Evolutionary conservation across 2,113 vertebrate species (phyloP).

Genomic region (Phocoena sinus): DNA sequence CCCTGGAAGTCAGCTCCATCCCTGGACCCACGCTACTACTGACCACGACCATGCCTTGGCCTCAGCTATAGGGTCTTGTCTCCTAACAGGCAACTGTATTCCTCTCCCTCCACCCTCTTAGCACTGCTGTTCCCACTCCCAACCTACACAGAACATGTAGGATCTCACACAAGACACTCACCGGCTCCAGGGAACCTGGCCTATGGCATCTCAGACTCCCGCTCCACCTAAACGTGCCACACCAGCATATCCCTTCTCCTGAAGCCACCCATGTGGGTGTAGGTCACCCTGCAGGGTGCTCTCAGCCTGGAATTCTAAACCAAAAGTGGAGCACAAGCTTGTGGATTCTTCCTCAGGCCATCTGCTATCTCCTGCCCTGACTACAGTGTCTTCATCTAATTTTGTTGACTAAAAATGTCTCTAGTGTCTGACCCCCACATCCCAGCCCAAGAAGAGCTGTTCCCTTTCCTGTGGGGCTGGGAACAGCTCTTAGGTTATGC

Average conservation of each 20-base stretch:
- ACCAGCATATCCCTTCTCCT: background rate
- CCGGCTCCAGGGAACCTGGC: background rate
- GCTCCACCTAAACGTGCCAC: background rate
- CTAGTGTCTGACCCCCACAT: background rate
- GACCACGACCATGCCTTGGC: background rate
- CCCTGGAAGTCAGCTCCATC: background rate
- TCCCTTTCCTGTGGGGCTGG: background rate
- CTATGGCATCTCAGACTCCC: background rate
- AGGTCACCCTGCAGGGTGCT: background rate
- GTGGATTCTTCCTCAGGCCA: background rate
- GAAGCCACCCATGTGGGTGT: background rate
- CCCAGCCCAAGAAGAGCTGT: background rate
- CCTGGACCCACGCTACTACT: rapidly evolving
- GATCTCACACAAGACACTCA: background rate
- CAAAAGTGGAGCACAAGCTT: background rate
- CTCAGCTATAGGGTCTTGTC: background rate
- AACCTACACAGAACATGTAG: background rate
- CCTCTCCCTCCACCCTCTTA: background rate
- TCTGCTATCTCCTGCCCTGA: background rate
- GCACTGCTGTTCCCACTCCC: background rate
- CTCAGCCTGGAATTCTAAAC: background rate
- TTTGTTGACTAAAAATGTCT: background rate
- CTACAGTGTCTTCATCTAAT: background rate
- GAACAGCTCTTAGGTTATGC: background rate
- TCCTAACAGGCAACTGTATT: background rate